Evolutionary conservation across 2,797 vertebrate species (phyloP).

Genomic region (Huso huso): DNA sequence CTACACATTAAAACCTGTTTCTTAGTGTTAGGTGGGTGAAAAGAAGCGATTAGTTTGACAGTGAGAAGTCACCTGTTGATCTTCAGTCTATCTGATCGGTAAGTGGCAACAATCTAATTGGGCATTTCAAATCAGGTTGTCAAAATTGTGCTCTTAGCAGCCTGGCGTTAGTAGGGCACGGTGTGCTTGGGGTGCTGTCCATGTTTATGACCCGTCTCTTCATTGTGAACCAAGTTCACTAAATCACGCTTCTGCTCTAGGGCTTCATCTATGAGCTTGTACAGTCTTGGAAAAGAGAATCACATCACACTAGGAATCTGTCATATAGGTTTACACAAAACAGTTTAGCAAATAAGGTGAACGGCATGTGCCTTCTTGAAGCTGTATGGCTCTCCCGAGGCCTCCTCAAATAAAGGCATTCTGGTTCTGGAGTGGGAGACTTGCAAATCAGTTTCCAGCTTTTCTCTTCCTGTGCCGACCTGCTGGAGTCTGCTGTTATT

Average conservation of each 20-base stretch:
- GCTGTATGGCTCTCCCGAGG: conserved; percentile 65
- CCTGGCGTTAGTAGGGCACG: no score
- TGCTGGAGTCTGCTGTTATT: conserved; percentile 89
- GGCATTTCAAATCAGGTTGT: no score
- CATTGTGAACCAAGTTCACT: no score
- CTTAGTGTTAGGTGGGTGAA: no score
- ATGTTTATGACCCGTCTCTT: no score
- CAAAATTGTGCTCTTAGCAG: no score
- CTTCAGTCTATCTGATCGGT: no score
- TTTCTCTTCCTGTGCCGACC: conserved; percentile 85
- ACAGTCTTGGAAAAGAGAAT: conserved; percentile 7
- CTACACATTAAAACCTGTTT: no score
- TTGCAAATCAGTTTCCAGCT: conserved; percentile 59
- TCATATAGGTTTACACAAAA: conserved; percentile 4
- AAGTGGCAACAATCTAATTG: no score
- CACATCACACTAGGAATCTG: conserved; percentile 5
- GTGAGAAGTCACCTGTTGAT: no score
- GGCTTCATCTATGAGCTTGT: not conserved
- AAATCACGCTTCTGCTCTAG: not conserved
- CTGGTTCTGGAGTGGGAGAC: conserved; percentile 60
- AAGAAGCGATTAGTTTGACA: no score
- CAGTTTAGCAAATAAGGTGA: conserved; percentile 47
- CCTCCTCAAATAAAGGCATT: conserved; percentile 60
- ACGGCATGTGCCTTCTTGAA: conserved; percentile 51
- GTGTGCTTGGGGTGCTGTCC: no score